Percentiles rank a stretch among this genome's conserved stretches.
Conservation (phyloP, 2,888 invertebrate genomes). For the Tillus elongatus region DNA sequence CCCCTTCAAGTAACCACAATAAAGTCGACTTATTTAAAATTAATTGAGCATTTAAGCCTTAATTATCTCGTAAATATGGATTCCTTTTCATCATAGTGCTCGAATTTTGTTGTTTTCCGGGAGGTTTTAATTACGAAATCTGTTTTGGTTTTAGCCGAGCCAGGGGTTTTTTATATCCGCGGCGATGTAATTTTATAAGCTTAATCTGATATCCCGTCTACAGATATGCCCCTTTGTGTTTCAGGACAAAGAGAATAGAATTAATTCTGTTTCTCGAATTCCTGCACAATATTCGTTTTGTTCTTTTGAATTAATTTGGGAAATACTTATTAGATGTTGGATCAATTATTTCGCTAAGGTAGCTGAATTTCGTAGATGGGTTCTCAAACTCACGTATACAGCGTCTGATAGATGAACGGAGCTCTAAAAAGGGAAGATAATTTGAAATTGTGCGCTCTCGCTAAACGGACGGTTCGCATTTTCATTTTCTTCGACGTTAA, state of each 20-base stretch:
- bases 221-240: not conserved
- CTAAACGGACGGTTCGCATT: too few relatives aligned
- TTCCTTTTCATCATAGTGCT: not conserved
- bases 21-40: not conserved
- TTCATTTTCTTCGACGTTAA: too few relatives aligned
- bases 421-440: too few relatives aligned
- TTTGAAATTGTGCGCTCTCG: too few relatives aligned
- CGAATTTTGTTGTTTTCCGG: not conserved
- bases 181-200: slow-evolving; percentile 5
- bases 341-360: slow-evolving; percentile 2
- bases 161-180: not conserved
- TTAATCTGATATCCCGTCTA: not conserved
- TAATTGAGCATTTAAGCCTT: slow-evolving; percentile 2
- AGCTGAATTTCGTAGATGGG: not conserved
- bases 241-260: not conserved
- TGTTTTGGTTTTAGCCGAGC: not conserved
- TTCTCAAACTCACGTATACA: too few relatives aligned
- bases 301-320: slow-evolving; percentile 1
- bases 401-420: too few relatives aligned
- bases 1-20: slow-evolving; percentile 1
- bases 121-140: not conserved
- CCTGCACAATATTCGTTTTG: not conserved
- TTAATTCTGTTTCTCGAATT: slow-evolving; percentile 3
- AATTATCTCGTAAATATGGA: not conserved
- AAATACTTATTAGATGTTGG: slow-evolving; percentile 3